Base-by-base conservation (phyloP, 2,888 invertebrate genomes). In the Deilephila porcellus region DNA sequence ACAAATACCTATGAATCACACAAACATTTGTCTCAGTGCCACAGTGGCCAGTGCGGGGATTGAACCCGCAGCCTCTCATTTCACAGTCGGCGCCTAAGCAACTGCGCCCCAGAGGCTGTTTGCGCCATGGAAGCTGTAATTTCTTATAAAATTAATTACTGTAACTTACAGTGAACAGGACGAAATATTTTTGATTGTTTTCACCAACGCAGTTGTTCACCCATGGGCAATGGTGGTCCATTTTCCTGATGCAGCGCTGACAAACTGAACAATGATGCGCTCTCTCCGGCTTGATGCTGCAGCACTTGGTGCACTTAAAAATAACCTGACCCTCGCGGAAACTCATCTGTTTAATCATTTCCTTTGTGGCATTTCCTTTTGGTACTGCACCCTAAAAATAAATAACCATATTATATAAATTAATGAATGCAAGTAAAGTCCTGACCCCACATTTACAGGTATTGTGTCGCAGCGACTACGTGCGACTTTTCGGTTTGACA, bases 121-220 rank as follows among this genome's bases (percentile, higher is more conserved):
- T 25, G 25, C 25, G 25, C 25, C 25, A 25, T 1, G 25, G 25
- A 25, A 25, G 25, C 25, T 25, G 25, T 25, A 25, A 25, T 25
- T 25, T 25, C 25, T 25, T 25, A 25, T 25, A 25, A 25, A 45
- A 32, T 60, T n/a, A 63, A 19, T 17, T 37, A 73, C 32, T 29
- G 20, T n/a, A 75, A 95, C 97, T 96, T 92, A 99, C 99, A 77
- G 99, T 99, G 92, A 99, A 99, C 73, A 99, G 95, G 74, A 99
- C 99, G 95, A 99, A 99, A 94, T 98, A 99, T 93, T 99, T 99
- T 95, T 99, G 99, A 95, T 99, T 99, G 88, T 98, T 98, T 92
- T 99, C 99, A 29, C 99, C 99, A 3, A 99, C 99, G 92, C 99
- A 99, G 90, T 99, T 99, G 90, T 99, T 99, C 11, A 99, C 98